These are phyloP conservation scores for Leptestheria dahalacensis DNA, from an alignment of 1,140 invertebrate species.

Conservation along the genomic window DNA sequence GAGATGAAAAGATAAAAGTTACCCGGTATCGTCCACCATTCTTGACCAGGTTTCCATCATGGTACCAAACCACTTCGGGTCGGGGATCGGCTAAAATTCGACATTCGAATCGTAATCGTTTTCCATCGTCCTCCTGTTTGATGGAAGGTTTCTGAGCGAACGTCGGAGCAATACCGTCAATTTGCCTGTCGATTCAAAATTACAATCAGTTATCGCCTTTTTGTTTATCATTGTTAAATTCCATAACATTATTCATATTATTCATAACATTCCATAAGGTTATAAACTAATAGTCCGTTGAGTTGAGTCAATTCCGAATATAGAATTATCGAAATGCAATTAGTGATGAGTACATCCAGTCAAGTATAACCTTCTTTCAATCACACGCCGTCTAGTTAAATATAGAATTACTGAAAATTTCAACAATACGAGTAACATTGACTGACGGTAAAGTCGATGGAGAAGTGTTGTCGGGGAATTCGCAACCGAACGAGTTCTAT, in stretches of 20 bases:
- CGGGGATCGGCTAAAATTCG: constrained; percentile 84
- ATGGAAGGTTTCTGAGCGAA: constrained; percentile 95
- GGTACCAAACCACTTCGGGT: constrained; percentile 81
- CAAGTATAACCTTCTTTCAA: background rate
- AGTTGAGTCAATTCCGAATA: too few species aligned
- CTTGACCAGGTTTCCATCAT: constrained; percentile 60
- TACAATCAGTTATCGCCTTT: too few species aligned
- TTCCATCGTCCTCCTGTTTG: constrained; percentile 90
- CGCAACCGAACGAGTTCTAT: too few species aligned
- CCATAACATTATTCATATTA: background rate
- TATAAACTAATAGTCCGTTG: too few species aligned
- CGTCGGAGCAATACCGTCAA: constrained; percentile 90
- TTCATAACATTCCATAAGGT: background rate
- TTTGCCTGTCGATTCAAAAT: constrained; percentile 84
- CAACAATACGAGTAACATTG: too few species aligned
- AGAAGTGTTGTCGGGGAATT: too few species aligned
- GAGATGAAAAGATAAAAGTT: constrained; percentile 18
- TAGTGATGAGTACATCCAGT: background rate
- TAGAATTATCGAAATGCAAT: background rate
- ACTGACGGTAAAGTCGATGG: too few species aligned
- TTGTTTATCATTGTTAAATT: too few species aligned
- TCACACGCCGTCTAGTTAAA: too few species aligned
- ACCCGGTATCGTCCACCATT: constrained; percentile 70
- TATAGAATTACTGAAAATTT: too few species aligned
- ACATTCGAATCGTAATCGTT: constrained; percentile 88